Evolutionary conservation across 2,113 vertebrate species (phyloP), one percentile per base, ranked within the genome.

Genomic region (Ptyas mucosa): DNA sequence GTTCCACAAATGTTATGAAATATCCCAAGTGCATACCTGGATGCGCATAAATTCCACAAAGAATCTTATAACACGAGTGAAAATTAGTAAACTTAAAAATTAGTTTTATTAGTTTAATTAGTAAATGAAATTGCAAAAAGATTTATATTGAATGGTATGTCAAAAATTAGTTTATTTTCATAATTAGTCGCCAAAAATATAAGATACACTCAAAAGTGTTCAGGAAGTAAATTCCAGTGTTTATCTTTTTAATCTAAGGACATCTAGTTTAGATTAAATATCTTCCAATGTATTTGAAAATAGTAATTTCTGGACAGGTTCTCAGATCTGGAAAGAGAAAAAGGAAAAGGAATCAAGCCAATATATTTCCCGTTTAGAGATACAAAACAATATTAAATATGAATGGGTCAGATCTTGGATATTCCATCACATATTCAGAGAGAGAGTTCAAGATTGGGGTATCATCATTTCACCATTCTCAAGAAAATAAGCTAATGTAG

Each of bases 371-470:
- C 86, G 61, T 0, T 6, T 29, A 21, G 1, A 88, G 85, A 15
- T 1, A 91, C 1, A 96, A 46, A 2, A 8, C 0, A 23, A 52
- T 6, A 57, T 3, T 49, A 61, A 8, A 86, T n/a, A 1, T 92
- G 94, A 97, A 96, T 92, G 93, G 89, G 92, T 98, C 98, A 98
- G 98, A 97, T 95, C 97, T 97, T 97, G 96, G 88, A 85, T 55
- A 94, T 88, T 98, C 90, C 98, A 98, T 98, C 98, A 98, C 93
- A 26, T 90, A 1, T 92, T 97, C 97, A 97, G 97, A 95, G 96
- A 97, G 97, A 97, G 97, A 97, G 97, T 97, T 97, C 97, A 97
- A 97, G 95, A 64, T 52, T 52, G 34, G 23, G 55, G 85, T 93
- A 93, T 90, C 92, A 93, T 93, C 92, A 93, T 90, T 61, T 86